Evolutionary conservation across 2,113 vertebrate species (phyloP), one percentile per base, ranked within the genome.

Genomic region (Vireo altiloquus): DNA sequence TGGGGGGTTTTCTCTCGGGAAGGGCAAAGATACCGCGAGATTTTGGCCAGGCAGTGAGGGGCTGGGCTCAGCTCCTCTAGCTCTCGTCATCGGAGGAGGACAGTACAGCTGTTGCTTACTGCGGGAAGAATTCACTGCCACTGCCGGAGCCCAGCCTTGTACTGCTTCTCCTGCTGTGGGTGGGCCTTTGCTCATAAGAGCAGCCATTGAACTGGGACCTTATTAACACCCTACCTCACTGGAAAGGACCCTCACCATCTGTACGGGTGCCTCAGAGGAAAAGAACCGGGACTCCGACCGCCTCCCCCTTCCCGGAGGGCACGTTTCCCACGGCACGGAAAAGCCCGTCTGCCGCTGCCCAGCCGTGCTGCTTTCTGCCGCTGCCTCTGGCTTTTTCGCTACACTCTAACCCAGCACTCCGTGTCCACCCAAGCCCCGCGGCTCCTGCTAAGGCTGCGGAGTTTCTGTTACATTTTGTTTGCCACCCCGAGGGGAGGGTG

Each of bases 381-480:
- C n/a, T 35, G 2, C 56, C 11, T n/a, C 0, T 0, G 47, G 14
- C 23, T n/a, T 42, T 27, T 50, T 27, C 2, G 0, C 39, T 37
- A 16, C 33, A 39, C 21, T 39, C 15, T 60, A 60, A 60, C n/a
- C 10, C 57, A 35, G 57, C 56, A 59, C 33, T 35, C 13, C 6
- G 6, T 35, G 56, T 24, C n/a, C 22, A 24, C 56, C n/a, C 22
- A 35, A 59, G 22, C 15, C 23, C 35, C 23, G 16, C 23, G 11
- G 23, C 37, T 19, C 28, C 37, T 4, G 37, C 69, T 10, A 6
- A 7, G 35, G 22, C 46, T 10, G 35, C 1, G 1, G 33, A 30
- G 49, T 11, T 31, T 10, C 20, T 11, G 49, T 17, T 21, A 13
- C 23, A 10, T 33, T 63, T 17, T 14, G 30, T 63, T 33, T 14